These are phyloP conservation scores for Campoletis raptor DNA, from an alignment of 2,888 invertebrate genomes.

Conservation along the genomic window DNA sequence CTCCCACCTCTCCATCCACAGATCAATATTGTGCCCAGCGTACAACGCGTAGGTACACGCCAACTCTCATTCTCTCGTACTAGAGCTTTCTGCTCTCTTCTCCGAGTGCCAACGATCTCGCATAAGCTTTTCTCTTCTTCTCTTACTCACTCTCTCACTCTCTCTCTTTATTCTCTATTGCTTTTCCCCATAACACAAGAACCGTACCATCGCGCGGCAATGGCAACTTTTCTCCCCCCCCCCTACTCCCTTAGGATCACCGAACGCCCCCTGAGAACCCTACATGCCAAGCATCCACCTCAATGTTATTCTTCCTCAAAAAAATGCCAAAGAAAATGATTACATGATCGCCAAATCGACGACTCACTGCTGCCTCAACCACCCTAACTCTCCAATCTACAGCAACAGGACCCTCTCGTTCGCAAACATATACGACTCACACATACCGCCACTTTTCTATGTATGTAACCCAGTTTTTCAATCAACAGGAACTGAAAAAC, in stretches of 20 bases:
- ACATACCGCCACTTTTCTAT: background rate
- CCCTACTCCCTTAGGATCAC: conserved; percentile 7
- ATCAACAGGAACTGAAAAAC: background rate
- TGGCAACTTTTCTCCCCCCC: conserved; percentile 10
- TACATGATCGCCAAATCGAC: background rate
- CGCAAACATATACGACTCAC: background rate
- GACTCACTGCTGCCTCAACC: background rate
- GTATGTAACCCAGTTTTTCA: conserved; percentile 4
- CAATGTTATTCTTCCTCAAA: background rate
- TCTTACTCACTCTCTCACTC: background rate
- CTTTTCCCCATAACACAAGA: background rate
- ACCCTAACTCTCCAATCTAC: background rate
- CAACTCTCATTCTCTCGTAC: conserved; percentile 46
- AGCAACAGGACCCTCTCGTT: background rate
- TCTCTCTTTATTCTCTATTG: background rate
- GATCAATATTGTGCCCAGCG: conserved; percentile 84
- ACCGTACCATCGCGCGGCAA: conserved; percentile 11
- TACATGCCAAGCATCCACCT: conserved; percentile 5
- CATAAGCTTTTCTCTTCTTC: conserved; percentile 41
- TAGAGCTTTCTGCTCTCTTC: conserved; percentile 66
- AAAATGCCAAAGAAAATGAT: background rate
- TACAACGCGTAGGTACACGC: conserved; percentile 75
- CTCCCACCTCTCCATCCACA: conserved; percentile 79
- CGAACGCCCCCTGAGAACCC: conserved; percentile 2
- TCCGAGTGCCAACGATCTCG: conserved; percentile 42